Percentiles rank a stretch among this genome's conserved stretches.
These are phyloP conservation scores for Paraplagusia blochii DNA, from an alignment of 2,113 vertebrate species.

Conservation along the genomic window DNA sequence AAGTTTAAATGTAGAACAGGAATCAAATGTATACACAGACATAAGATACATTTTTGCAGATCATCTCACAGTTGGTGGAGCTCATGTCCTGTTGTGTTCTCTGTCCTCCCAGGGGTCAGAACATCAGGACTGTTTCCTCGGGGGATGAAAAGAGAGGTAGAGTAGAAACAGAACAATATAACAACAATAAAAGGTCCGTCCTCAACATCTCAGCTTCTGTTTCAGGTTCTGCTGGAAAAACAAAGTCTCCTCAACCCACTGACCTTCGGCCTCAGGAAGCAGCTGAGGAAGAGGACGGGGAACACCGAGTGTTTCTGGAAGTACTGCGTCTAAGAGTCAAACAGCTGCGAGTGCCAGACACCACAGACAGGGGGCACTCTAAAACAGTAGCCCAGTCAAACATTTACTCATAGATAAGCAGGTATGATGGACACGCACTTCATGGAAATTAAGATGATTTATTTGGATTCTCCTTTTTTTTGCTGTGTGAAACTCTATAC, in stretches of 20 bases:
- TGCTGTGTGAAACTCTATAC: constrained; percentile 20
- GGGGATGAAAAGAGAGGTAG: constrained; percentile 66
- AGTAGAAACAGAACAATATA: too few relatives aligned
- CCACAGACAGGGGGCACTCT: constrained; percentile 40
- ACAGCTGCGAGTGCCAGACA: not conserved
- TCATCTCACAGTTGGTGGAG: not conserved
- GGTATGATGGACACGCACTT: constrained; percentile 21
- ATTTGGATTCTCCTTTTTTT: constrained; percentile 7
- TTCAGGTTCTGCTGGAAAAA: constrained; percentile 71
- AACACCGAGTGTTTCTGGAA: constrained; percentile 79
- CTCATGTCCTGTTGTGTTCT: not conserved
- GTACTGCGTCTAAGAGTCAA: constrained; percentile 71
- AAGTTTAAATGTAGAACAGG: not conserved
- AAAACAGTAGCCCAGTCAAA: not conserved
- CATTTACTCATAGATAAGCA: constrained; percentile 8
- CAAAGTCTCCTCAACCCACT: constrained; percentile 61
- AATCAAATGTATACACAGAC: too few relatives aligned
- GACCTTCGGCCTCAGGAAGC: constrained; percentile 63
- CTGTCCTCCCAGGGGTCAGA: constrained; percentile 54
- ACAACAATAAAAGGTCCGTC: not conserved
- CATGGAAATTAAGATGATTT: constrained; percentile 13
- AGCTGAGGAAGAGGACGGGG: constrained; percentile 70
- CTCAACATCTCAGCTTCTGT: constrained; percentile 8
- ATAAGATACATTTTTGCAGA: too few relatives aligned
- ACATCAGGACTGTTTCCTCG: constrained; percentile 55